Percentiles rank a stretch among this genome's conserved stretches.
These are phyloP conservation scores for Aplodontia rufa DNA, from an alignment of 2,113 vertebrate species.

Conservation along the genomic window DNA sequence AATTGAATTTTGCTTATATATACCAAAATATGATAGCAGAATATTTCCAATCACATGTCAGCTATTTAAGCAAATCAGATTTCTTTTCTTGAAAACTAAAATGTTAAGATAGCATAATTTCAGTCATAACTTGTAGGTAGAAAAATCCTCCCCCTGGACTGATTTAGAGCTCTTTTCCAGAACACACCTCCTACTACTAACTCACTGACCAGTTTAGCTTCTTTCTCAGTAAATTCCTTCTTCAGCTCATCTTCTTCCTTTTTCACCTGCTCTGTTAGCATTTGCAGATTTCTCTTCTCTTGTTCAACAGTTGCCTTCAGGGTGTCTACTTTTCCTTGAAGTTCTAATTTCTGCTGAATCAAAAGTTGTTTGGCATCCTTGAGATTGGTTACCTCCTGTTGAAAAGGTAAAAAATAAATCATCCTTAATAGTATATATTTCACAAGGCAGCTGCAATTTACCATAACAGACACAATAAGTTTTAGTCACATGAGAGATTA, in stretches of 20 bases:
- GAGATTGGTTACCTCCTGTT: slow-evolving; percentile 91
- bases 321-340: slow-evolving; percentile 90
- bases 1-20: slow-evolving; percentile 33
- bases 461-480: not conserved
- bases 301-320: slow-evolving; percentile 86
- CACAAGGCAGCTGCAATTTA: not conserved
- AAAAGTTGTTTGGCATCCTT: slow-evolving; percentile 94
- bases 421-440: not conserved
- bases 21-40: slow-evolving; percentile 34
- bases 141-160: not conserved
- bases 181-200: not conserved
- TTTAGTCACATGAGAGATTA: not conserved
- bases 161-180: slow-evolving; percentile 10
- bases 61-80: slow-evolving; percentile 28
- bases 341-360: slow-evolving; percentile 97
- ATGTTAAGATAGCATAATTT: not conserved
- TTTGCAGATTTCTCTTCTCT: slow-evolving; percentile 89
- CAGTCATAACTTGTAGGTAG: not conserved
- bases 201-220: slow-evolving; percentile 87
- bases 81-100: slow-evolving; percentile 33
- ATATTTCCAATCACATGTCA: not conserved
- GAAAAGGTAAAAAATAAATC: slow-evolving; percentile 27
- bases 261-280: slow-evolving; percentile 86
- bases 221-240: slow-evolving; percentile 85
- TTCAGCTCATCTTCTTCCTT: slow-evolving; percentile 90